A percentile compares a stretch with the other conserved stretches of the same genome.
These are phyloP conservation scores for Lates japonicus DNA, from an alignment of 2,797 vertebrate species.

Conservation along the genomic window DNA sequence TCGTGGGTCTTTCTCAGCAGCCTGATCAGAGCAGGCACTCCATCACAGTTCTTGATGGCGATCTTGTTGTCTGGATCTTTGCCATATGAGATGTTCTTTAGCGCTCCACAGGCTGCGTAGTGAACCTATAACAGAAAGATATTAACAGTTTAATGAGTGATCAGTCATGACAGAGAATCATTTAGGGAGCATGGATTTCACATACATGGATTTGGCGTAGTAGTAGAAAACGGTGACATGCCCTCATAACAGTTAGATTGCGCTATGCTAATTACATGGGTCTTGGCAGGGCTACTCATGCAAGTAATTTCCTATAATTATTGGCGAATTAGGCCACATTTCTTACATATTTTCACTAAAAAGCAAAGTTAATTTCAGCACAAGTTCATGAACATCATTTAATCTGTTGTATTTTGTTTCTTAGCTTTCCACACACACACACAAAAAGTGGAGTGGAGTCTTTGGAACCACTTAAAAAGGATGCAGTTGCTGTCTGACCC, in stretches of 20 bases:
- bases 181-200: constrained; percentile 2
- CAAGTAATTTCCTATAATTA: constrained; percentile 5
- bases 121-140: constrained; percentile 79
- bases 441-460: constrained; percentile 1
- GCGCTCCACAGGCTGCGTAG: constrained; percentile 93
- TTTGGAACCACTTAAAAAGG: constrained; percentile 33
- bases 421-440: not conserved
- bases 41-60: constrained; percentile 98
- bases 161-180: not conserved
- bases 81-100: constrained; percentile 98
- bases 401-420: not conserved
- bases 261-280: not conserved
- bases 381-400: not conserved
- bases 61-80: constrained; percentile 96
- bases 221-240: not conserved
- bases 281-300: not conserved
- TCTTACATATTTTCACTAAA: constrained; percentile 10
- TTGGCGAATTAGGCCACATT: constrained; percentile 14
- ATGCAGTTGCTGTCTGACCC: constrained; percentile 37
- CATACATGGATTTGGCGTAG: not conserved
- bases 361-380: not conserved
- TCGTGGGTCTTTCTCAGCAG: constrained; percentile 93
- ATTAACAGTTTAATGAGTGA: constrained; percentile 14
- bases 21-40: constrained; percentile 91
- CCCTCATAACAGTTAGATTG: not conserved